Evolutionary conservation across 2,888 invertebrate genomes (phyloP).

Genomic region (Tupiocoris notatus): DNA sequence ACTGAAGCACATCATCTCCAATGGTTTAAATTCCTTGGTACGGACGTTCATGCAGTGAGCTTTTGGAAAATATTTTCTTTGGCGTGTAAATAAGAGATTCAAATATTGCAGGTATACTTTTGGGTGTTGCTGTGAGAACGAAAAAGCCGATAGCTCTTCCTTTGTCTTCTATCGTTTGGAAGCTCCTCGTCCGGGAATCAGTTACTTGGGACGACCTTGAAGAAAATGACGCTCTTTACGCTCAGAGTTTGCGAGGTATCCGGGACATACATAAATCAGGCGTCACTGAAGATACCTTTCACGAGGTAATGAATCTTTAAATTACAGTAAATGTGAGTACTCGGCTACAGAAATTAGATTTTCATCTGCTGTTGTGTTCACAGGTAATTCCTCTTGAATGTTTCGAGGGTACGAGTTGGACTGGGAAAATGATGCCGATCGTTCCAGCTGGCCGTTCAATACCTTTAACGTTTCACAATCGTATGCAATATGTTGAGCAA

Average conservation of each 20-base stretch:
- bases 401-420: constrained; percentile 64
- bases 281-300: constrained; percentile 61
- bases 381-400: constrained; percentile 62
- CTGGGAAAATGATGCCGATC: constrained; percentile 61
- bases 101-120: constrained; percentile 57
- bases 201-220: constrained; percentile 63
- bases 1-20: constrained; percentile 58
- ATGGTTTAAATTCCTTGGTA: constrained; percentile 64
- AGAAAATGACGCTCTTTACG: constrained; percentile 61
- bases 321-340: background rate
- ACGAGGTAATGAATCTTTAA: constrained; percentile 59
- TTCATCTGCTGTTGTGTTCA: no score
- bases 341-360: no score
- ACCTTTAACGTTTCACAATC: constrained; percentile 61
- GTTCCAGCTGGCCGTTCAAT: constrained; percentile 63
- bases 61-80: background rate
- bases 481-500: constrained; percentile 62
- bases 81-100: background rate
- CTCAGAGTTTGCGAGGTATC: constrained; percentile 62
- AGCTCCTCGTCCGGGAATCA: constrained; percentile 61
- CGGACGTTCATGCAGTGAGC: background rate
- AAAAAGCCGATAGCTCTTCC: constrained; percentile 65
- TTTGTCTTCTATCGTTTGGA: constrained; percentile 64
- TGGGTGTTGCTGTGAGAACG: constrained; percentile 66
- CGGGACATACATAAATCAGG: constrained; percentile 62